Base-by-base conservation (phyloP, 2,113 vertebrate genomes). In the Archocentrus centrarchus region DNA sequence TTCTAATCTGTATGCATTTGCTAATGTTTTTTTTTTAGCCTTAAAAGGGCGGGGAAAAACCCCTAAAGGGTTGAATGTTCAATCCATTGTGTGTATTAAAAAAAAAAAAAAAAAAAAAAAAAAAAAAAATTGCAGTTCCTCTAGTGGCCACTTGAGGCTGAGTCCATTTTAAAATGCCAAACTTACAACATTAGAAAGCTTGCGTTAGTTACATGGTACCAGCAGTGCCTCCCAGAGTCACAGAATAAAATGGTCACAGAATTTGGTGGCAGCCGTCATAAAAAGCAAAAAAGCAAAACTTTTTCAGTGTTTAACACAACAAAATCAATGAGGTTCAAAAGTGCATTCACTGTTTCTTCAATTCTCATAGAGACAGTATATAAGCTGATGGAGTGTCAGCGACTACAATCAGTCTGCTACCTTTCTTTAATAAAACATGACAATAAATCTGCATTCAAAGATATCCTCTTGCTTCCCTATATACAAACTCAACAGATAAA, bases 281-380 rank as follows among this genome's bases (percentile, higher is more conserved):
- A 77, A 87, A 77, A 82, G 64, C 30, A 80, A 79, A 3, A 3
- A 76, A 7, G 79, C 62, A 77, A n/a, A 84, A 75, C 44, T 61
- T 68, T 59, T 53, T 35, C 47, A 66, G 84, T 88, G 84, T 70
- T 77, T 30, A 80, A 80, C 50, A 68, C 37, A 84, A 47, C 47
- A 88, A 14, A 80, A 83, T 68, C 30, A 66, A 59, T 32, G 7
- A 20, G 59, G 58, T 41, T 89, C 70, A 84, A 91, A 89, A 90
- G 82, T 90, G 87, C 84, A 79, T 85, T 83, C 13, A 70, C 30
- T 0, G 11, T 70, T 84, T 79, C 15, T 70, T 79, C 30, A 20
- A 80, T 86, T 90, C 70, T 87, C 86, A 86, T 58, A 11, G 78
- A 88, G 84, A 90, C 59, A 44, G 58, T 83, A 80, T 53, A 75